Conservation (phyloP, 1,140 invertebrate species). For the Diorhabda sublineata region DNA sequence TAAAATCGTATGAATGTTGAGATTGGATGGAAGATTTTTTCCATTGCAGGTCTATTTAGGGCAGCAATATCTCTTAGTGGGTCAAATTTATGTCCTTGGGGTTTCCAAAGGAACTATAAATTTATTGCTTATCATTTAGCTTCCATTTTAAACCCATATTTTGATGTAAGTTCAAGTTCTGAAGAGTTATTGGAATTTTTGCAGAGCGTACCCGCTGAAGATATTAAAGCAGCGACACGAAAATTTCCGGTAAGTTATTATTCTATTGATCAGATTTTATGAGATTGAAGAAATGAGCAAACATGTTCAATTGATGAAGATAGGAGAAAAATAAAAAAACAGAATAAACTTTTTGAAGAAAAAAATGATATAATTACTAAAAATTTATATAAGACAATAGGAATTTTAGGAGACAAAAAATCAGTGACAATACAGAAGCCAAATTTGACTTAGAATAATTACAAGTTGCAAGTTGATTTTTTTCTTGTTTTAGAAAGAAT, state of each 20-base stretch:
- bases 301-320: no score
- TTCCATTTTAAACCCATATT: conserved; percentile 18
- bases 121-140: conserved; percentile 19
- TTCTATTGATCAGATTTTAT: no score
- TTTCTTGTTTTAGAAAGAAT: conserved; percentile 12
- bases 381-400: no score
- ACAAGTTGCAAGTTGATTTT: neutral
- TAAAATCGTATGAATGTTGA: neutral
- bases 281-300: no score
- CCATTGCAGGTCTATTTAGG: conserved; percentile 25
- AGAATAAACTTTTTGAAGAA: no score
- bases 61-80: conserved; percentile 27
- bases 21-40: neutral
- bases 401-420: no score
- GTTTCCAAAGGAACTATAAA: conserved; percentile 25
- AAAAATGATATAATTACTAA: no score
- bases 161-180: conserved; percentile 16
- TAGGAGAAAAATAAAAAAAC: no score
- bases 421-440: no score
- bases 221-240: neutral
- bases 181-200: conserved; percentile 15
- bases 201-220: conserved; percentile 18
- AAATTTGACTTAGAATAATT: no score
- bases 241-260: neutral
- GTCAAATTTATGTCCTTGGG: conserved; percentile 24